Evolutionary conservation across 1,140 invertebrate species (phyloP), one percentile per base, ranked within the genome.

Genomic region (Trichoplusia ni): DNA sequence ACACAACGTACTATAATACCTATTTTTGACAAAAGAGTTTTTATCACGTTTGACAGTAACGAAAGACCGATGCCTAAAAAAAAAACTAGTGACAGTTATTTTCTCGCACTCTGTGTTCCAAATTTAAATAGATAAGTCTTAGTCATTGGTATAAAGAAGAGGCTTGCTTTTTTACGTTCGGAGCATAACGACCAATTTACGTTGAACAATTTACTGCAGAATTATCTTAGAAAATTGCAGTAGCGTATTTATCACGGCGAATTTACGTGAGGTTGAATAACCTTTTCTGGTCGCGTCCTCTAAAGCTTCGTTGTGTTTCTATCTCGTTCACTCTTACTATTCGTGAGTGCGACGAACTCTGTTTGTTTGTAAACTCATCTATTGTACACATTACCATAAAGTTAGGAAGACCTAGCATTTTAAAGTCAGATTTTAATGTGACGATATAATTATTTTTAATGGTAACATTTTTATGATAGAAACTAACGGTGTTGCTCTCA

Each of bases 361-460:
- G 49, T 76, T 84, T 85, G 82, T 88, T 88, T 88, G 82, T 84
- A 86, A 84, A 86, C 83, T 84, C 64, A 18, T 71, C 67, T 67
- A 49, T 75, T 67, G 71, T 78, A 64, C 33, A 38, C 51, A 49
- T 67, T 66, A 76, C 63, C 47, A 61, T 74, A 56, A 47, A 49
- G 40, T 59, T 46, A 35, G 23, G 14, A 18, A 58, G 16, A 23
- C 23, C 11, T 29, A 31, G 27, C 46, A 21, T 56, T 40, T 13
- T 9, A 25, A 8, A 29, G 11, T n/a, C n/a, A n/a, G n/a, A n/a
- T n/a, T n/a, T n/a, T n/a, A n/a, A n/a, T n/a, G n/a, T n/a, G n/a
- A n/a, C n/a, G n/a, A n/a, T n/a, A n/a, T n/a, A n/a, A n/a, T n/a
- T n/a, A n/a, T n/a, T n/a, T n/a, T n/a, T n/a, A n/a, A n/a, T n/a